phyloP scores from a whole-genome alignment of 2,888 invertebrate species.

The Hipparchia semele region DNA sequence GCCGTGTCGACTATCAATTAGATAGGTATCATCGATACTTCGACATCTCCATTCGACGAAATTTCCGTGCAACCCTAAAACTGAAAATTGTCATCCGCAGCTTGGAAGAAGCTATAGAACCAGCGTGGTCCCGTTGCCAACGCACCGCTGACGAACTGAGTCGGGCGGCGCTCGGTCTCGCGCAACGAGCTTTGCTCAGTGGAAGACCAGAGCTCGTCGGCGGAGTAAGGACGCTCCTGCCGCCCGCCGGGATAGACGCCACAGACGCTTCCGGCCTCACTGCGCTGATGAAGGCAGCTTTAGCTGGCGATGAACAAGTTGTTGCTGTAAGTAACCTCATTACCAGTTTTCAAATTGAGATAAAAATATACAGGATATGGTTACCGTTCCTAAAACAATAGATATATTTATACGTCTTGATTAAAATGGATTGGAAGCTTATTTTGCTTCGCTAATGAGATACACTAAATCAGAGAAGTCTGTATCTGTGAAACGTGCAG shows the following conservation, averaged over 20 bases:
- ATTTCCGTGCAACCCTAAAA: not conserved
- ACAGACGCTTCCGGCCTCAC: constrained; percentile 91
- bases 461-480: too few species aligned
- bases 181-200: constrained; percentile 91
- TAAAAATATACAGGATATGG: too few species aligned
- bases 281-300: constrained; percentile 91
- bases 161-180: constrained; percentile 87
- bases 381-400: too few species aligned
- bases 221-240: constrained; percentile 89
- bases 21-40: too few species aligned
- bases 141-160: constrained; percentile 81
- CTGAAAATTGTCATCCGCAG: constrained; percentile 52
- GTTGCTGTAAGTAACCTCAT: constrained; percentile 76
- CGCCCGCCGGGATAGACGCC: constrained; percentile 87
- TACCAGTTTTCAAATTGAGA: not conserved
- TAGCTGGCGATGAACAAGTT: constrained; percentile 90
- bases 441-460: too few species aligned
- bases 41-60: too few species aligned
- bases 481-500: too few species aligned
- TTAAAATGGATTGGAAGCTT: too few species aligned
- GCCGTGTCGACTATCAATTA: too few species aligned
- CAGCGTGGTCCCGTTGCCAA: constrained; percentile 68
- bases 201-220: constrained; percentile 91
- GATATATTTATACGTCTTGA: too few species aligned
- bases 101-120: constrained; percentile 82